Evolutionary conservation across 1,140 invertebrate species (phyloP).

Genomic region (Drosophila parvula): DNA sequence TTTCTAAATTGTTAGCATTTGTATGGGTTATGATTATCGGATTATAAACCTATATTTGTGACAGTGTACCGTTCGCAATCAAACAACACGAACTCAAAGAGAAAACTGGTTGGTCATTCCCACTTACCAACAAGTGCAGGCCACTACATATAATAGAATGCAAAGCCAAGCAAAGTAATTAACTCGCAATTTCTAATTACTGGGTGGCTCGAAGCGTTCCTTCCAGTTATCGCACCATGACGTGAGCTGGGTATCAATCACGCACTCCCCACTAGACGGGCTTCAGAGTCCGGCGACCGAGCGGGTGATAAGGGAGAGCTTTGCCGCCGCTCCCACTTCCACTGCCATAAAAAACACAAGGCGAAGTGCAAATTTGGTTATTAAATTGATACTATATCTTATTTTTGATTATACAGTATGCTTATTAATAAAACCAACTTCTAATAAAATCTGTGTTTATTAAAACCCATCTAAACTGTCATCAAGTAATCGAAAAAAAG

Average conservation of each 20-base stretch:
- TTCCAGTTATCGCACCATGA: not conserved
- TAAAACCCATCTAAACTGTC: not conserved
- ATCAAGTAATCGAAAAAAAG: too few species aligned
- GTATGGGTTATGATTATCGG: not conserved
- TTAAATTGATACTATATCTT: not conserved
- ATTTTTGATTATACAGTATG: too few species aligned
- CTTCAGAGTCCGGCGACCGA: not conserved
- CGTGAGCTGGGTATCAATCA: slow-evolving; percentile 47
- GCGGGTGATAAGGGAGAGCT: slow-evolving; percentile 49
- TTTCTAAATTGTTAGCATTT: not conserved
- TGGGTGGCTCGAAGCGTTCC: not conserved
- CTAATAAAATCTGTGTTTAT: not conserved
- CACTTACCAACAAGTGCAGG: slow-evolving; percentile 3
- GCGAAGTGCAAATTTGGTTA: not conserved
- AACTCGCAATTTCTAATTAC: slow-evolving; percentile 21
- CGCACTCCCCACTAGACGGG: slow-evolving; percentile 28
- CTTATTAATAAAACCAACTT: too few species aligned
- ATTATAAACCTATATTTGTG: not conserved
- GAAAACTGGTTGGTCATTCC: slow-evolving; percentile 5
- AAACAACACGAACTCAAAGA: not conserved
- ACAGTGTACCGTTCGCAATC: not conserved
- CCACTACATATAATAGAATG: slow-evolving; percentile 5
- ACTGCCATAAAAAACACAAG: slow-evolving; percentile 7
- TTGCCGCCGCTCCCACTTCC: slow-evolving; percentile 5
- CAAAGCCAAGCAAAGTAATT: slow-evolving; percentile 6